Conservation (phyloP, 1,140 invertebrate genomes). For the Sycophaga agraensis region DNA sequence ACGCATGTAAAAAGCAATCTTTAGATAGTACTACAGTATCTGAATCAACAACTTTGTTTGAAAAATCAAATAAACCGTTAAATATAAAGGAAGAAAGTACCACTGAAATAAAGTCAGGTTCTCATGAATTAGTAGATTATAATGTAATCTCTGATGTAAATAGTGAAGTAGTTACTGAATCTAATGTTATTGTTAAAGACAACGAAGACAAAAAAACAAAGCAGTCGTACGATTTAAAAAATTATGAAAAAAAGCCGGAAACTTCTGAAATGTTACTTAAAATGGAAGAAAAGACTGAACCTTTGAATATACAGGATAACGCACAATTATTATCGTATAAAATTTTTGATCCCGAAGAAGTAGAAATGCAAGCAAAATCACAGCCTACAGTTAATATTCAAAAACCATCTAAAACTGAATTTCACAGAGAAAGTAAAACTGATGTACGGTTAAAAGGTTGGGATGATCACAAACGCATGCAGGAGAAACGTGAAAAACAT, state of each 20-base stretch:
- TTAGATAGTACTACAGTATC: neutral
- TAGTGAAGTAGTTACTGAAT: neutral
- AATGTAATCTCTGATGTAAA: neutral
- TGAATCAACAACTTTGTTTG: neutral
- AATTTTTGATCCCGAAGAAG: slow-evolving; percentile 17
- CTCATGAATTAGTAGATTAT: too few relatives aligned
- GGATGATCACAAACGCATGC: slow-evolving; percentile 28
- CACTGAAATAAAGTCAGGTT: neutral
- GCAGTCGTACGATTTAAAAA: slow-evolving; percentile 10
- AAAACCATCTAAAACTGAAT: slow-evolving; percentile 9
- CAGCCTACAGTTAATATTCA: neutral
- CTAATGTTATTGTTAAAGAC: neutral
- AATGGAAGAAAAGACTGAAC: neutral
- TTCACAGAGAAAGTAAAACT: slow-evolving; percentile 26
- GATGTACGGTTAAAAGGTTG: slow-evolving; percentile 34
- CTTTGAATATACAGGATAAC: neutral
- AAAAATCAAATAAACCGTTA: neutral
- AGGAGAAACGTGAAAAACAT: slow-evolving; percentile 36
- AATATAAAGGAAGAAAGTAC: neutral
- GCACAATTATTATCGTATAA: slow-evolving; percentile 16
- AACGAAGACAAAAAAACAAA: neutral
- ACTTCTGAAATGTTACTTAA: slow-evolving; percentile 16
- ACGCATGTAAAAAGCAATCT: neutral
- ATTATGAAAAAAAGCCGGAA: neutral
- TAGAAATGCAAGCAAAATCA: neutral